phyloP scores from a whole-genome alignment of 2,797 vertebrate species.

The Argya squamiceps region DNA sequence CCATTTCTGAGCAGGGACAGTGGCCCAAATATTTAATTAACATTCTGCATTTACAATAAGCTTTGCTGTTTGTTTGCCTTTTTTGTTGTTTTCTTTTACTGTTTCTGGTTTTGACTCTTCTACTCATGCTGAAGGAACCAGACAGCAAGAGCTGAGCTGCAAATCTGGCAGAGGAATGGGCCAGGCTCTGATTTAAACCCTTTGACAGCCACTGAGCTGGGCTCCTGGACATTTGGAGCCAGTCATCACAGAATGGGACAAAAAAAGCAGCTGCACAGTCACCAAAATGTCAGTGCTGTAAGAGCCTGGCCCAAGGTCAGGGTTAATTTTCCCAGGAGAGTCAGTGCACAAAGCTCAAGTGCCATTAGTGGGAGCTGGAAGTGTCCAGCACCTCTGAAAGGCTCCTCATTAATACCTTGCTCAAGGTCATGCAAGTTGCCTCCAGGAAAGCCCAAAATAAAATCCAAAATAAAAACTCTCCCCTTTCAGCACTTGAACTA shows the following conservation, averaged over 20 bases:
- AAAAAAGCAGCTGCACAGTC: conserved; percentile 19
- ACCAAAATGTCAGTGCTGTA: conserved; percentile 20
- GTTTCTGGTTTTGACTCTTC: not conserved
- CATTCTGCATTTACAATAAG: not conserved
- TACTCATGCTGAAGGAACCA: not conserved
- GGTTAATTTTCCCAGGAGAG: not conserved
- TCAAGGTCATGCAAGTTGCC: conserved; percentile 33
- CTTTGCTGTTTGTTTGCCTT: not conserved
- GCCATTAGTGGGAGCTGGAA: conserved; percentile 1
- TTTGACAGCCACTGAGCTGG: not conserved
- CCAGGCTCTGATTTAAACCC: not conserved
- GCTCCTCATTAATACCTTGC: not conserved
- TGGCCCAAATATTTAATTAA: not conserved
- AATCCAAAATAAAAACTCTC: not conserved
- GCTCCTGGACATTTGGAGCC: not conserved
- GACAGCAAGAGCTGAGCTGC: not conserved
- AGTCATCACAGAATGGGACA: not conserved
- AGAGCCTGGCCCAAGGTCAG: not conserved
- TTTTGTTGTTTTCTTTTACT: not conserved
- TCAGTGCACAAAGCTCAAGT: not conserved
- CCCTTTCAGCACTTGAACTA: not conserved
- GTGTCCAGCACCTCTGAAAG: conserved; percentile 4
- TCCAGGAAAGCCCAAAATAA: conserved; percentile 1
- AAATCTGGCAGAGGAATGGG: not conserved
- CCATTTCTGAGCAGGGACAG: not conserved